Evolutionary conservation across 2,888 invertebrate genomes (phyloP).

Genomic region (Apodemia zela): DNA sequence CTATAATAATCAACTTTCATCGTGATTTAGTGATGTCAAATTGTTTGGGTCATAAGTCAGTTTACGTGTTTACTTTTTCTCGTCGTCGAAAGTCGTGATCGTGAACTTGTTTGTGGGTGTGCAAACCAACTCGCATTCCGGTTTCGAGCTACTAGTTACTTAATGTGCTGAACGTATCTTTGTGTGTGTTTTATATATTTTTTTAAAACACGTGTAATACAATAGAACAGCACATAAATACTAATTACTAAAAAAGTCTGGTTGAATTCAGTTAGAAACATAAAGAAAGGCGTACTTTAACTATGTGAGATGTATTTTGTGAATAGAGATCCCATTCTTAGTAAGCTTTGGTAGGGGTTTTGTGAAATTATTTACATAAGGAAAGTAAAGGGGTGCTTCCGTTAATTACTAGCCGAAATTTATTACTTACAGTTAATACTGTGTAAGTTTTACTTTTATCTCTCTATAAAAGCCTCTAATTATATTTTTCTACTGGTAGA

Average conservation of each 20-base stretch:
- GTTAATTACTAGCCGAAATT: too few species aligned
- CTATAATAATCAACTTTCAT: conserved; percentile 16
- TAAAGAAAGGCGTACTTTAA: too few species aligned
- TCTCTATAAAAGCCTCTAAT: too few species aligned
- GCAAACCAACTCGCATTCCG: neutral
- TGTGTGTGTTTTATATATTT: conserved; percentile 4
- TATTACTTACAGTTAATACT: too few species aligned
- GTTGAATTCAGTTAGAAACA: neutral
- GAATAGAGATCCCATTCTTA: too few species aligned
- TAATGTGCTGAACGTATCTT: neutral
- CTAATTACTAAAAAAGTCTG: neutral
- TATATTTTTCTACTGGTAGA: too few species aligned
- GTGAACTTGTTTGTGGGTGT: conserved; percentile 39
- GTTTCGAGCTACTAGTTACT: neutral
- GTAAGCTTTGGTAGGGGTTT: too few species aligned
- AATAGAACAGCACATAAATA: neutral
- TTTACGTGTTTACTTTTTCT: conserved; percentile 46
- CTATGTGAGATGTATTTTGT: too few species aligned
- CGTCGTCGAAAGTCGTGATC: conserved; percentile 59
- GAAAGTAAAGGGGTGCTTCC: too few species aligned
- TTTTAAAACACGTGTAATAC: neutral
- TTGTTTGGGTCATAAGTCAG: conserved; percentile 51
- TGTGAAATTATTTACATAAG: too few species aligned
- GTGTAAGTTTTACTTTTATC: too few species aligned
- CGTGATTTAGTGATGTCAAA: conserved; percentile 25